Evolutionary conservation across 2,113 vertebrate species (phyloP).

Genomic region (Scomber japonicus): DNA sequence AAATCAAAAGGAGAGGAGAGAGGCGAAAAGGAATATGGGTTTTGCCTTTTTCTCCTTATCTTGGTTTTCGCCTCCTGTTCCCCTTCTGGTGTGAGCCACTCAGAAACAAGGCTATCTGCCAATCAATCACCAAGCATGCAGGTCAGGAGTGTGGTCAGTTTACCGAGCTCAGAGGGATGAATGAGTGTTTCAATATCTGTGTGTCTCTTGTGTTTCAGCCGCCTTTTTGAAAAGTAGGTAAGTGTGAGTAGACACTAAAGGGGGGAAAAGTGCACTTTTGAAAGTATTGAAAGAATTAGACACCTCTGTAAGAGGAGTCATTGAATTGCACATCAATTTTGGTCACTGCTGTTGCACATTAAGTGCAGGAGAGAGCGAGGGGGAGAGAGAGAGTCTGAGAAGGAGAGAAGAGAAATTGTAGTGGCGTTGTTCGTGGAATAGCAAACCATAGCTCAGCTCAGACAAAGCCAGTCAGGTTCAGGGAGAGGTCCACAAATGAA

Average conservation of each 20-base stretch:
- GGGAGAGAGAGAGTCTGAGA: background rate
- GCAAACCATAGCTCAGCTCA: slow-evolving; percentile 66
- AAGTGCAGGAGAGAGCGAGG: background rate
- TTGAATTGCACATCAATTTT: slow-evolving; percentile 57
- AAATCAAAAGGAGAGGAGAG: slow-evolving; percentile 35
- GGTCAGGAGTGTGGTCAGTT: slow-evolving; percentile 17
- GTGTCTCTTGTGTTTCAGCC: slow-evolving; percentile 1
- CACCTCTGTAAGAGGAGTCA: slow-evolving; percentile 34
- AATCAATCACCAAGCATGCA: slow-evolving; percentile 24
- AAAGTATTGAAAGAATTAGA: slow-evolving; percentile 49
- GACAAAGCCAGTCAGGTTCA: slow-evolving; percentile 56
- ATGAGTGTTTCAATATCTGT: background rate
- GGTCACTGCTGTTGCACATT: slow-evolving; percentile 32
- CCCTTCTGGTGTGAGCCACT: slow-evolving; percentile 28
- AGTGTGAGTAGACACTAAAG: background rate
- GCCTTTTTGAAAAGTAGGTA: background rate
- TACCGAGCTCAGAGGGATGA: slow-evolving; percentile 1
- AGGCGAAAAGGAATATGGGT: slow-evolving; percentile 24
- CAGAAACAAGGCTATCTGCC: slow-evolving; percentile 19
- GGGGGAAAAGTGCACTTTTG: slow-evolving; percentile 4
- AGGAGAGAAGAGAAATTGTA: slow-evolving; percentile 32
- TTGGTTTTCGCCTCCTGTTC: slow-evolving; percentile 28
- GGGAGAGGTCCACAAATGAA: slow-evolving; percentile 56
- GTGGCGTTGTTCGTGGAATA: slow-evolving; percentile 44
- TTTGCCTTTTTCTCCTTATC: slow-evolving; percentile 34